Evolutionary conservation across 1,140 invertebrate genomes (phyloP).

Genomic region (Oedothorax gibbosus): DNA sequence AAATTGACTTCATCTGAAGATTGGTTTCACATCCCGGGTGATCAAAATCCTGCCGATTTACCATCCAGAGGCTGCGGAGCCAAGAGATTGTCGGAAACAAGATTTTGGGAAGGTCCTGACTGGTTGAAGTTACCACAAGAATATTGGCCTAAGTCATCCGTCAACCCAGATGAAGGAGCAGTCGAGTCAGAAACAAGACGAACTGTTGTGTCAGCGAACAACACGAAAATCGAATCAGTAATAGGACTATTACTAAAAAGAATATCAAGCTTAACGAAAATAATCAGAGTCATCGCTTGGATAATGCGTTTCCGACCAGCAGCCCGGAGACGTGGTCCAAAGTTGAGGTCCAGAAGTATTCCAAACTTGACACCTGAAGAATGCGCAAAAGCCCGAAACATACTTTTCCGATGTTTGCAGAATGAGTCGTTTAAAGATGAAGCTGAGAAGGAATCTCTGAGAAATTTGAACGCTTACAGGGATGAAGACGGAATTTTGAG

Average conservation of each 20-base stretch:
- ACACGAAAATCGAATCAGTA: no score
- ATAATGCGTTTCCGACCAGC: neutral
- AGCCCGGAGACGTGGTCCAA: neutral
- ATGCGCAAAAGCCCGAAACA: neutral
- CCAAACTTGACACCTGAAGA: neutral
- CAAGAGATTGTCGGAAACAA: neutral
- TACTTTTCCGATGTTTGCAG: neutral
- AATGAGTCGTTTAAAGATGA: slow-evolving; percentile 19
- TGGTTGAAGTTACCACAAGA: slow-evolving; percentile 15
- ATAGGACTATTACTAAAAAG: no score
- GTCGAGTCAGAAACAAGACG: slow-evolving; percentile 10
- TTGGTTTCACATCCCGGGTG: slow-evolving; percentile 22
- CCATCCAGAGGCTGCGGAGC: slow-evolving; percentile 8
- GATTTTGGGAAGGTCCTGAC: slow-evolving; percentile 3
- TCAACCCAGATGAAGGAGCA: slow-evolving; percentile 13
- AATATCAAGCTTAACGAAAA: no score
- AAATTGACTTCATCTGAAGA: neutral
- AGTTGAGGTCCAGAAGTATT: neutral
- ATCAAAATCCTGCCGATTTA: slow-evolving; percentile 25
- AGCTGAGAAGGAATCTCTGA: slow-evolving; percentile 5
- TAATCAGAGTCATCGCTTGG: neutral
- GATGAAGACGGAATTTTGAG: slow-evolving; percentile 23
- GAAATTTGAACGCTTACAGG: slow-evolving; percentile 6
- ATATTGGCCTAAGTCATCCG: slow-evolving; percentile 9
- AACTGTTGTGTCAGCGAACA: neutral